Evolutionary conservation across 2,113 vertebrate species (phyloP).

Genomic region (Gavialis gangeticus): DNA sequence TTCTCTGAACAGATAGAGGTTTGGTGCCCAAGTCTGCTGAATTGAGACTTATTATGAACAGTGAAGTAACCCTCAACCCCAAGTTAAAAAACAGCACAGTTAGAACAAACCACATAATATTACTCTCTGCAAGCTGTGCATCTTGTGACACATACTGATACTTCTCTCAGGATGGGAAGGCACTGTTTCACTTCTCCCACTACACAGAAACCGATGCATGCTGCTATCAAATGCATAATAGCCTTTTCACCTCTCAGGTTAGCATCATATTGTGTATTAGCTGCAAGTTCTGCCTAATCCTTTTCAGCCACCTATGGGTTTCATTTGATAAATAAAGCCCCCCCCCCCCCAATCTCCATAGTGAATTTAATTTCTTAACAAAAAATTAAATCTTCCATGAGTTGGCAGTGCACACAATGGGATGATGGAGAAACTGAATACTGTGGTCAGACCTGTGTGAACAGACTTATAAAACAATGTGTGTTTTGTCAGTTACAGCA

Average conservation of each 20-base stretch:
- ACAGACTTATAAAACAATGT: slow-evolving; percentile 32
- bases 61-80: background rate
- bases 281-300: background rate
- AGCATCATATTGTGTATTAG: background rate
- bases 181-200: background rate
- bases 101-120: background rate
- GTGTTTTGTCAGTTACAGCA: slow-evolving; percentile 64
- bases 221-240: background rate
- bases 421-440: slow-evolving; percentile 46
- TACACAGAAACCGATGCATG: background rate
- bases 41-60: background rate
- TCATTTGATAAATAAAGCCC: background rate
- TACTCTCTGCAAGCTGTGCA: background rate
- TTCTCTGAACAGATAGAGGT: background rate
- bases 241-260: background rate
- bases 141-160: background rate
- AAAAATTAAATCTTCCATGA: slow-evolving; percentile 21
- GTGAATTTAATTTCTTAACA: background rate
- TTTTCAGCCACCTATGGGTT: background rate
- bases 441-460: slow-evolving; percentile 54
- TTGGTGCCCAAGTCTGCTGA: background rate
- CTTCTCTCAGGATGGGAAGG: background rate
- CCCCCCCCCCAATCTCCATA: background rate
- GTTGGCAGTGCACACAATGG: background rate
- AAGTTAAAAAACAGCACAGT: background rate